Conservation (phyloP, 2,888 invertebrate species). For the Amblyjoppa proteus region DNA sequence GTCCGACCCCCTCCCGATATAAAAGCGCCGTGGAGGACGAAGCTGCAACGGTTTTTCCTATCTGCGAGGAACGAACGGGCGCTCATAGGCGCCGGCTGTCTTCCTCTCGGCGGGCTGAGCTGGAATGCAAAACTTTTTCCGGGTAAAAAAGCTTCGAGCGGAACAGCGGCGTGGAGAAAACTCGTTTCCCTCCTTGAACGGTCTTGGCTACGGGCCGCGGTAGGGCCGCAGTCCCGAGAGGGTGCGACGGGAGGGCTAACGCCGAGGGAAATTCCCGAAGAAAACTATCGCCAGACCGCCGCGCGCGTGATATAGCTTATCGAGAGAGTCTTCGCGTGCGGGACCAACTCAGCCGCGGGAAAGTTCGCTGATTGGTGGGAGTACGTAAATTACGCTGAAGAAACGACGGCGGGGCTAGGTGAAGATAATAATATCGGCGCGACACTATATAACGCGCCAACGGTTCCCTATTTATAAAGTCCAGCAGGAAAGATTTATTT, state of each 20-base stretch:
- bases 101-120: constrained; percentile 53
- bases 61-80: constrained; percentile 71
- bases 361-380: constrained; percentile 71
- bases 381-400: constrained; percentile 67
- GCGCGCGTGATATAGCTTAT: constrained; percentile 66
- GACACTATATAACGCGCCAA: constrained; percentile 18
- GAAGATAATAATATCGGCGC: constrained; percentile 59
- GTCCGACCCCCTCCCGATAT: constrained; percentile 12
- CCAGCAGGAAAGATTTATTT: not conserved
- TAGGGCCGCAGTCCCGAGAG: constrained; percentile 30
- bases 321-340: constrained; percentile 53
- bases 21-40: constrained; percentile 53
- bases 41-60: constrained; percentile 78
- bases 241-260: constrained; percentile 46
- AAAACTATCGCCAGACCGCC: constrained; percentile 69
- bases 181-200: constrained; percentile 46
- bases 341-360: constrained; percentile 64
- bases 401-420: constrained; percentile 45
- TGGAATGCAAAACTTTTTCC: constrained; percentile 76
- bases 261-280: constrained; percentile 69
- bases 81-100: constrained; percentile 45
- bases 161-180: constrained; percentile 62
- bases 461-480: constrained; percentile 31
- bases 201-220: constrained; percentile 15
- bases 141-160: constrained; percentile 70